phyloP scores from a whole-genome alignment of 2,113 vertebrate species.

The Cygnus buccinator region DNA sequence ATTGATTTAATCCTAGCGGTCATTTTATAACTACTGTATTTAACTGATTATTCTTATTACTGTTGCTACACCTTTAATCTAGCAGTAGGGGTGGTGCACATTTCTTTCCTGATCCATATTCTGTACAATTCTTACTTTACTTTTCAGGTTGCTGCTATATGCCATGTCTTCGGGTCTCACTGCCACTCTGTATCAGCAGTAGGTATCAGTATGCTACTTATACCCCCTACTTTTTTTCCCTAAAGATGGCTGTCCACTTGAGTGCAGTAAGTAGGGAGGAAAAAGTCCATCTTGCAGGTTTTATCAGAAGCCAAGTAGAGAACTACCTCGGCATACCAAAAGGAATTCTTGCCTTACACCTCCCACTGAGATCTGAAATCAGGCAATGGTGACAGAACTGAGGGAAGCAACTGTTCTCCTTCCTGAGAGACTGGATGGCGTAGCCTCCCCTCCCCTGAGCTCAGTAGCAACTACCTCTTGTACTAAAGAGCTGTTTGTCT shows the following conservation, averaged over 20 bases:
- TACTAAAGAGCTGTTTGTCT: not conserved
- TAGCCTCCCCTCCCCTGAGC: not conserved
- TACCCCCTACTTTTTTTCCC: not conserved
- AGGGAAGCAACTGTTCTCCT: not conserved
- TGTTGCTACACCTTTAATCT: not conserved
- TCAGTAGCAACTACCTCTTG: not conserved
- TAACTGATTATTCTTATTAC: not conserved
- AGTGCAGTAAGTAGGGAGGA: not conserved
- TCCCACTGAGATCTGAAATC: constrained; percentile 27
- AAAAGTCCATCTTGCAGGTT: not conserved
- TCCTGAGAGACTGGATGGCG: not conserved
- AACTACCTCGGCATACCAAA: not conserved
- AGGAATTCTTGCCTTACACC: not conserved
- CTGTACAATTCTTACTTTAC: not conserved
- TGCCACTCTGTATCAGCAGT: not conserved
- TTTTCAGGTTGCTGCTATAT: not conserved
- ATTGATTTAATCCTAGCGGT: not conserved
- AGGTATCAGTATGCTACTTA: not conserved
- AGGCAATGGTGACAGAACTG: not conserved
- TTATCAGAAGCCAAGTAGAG: not conserved
- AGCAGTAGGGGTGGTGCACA: not conserved
- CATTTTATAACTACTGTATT: not conserved
- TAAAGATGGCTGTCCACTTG: not conserved
- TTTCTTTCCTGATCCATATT: not conserved
- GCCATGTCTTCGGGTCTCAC: not conserved